Percentiles rank a stretch among this genome's conserved stretches.
phyloP scores from a whole-genome alignment of 1,140 invertebrate species.

The Platorchestia sp. region DNA sequence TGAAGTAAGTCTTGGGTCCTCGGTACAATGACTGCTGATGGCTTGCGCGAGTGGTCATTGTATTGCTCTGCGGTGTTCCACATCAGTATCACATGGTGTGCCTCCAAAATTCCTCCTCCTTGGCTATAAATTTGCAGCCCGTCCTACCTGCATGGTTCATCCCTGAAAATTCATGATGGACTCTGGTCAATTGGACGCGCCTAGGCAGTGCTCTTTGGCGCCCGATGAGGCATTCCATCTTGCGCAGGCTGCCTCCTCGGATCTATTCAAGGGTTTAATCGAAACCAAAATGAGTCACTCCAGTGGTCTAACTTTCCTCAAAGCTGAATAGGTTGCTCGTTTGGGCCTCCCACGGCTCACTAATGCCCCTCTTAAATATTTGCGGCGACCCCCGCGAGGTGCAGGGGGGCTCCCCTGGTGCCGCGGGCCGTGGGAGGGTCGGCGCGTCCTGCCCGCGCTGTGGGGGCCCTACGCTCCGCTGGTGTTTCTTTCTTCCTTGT shows the following conservation, averaged over 20 bases:
- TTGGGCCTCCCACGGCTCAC: constrained; percentile 36
- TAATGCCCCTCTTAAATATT: constrained; percentile 53
- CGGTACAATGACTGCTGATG: neutral
- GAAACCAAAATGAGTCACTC: constrained; percentile 50
- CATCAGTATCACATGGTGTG: neutral
- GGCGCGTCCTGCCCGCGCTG: neutral
- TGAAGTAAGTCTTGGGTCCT: neutral
- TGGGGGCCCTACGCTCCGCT: neutral
- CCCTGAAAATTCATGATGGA: neutral
- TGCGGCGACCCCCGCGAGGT: constrained; percentile 34
- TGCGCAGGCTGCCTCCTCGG: neutral
- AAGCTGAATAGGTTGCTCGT: constrained; percentile 36
- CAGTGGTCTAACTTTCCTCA: constrained; percentile 51
- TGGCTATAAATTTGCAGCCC: constrained; percentile 4
- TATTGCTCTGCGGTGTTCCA: neutral
- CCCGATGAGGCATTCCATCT: constrained; percentile 29
- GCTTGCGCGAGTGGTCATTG: neutral
- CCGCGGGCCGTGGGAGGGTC: constrained; percentile 24
- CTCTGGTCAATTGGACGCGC: neutral
- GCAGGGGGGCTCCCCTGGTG: constrained; percentile 14
- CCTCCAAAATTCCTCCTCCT: neutral
- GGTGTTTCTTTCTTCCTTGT: neutral
- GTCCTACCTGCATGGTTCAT: neutral
- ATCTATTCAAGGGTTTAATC: constrained; percentile 34
- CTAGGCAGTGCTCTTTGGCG: constrained; percentile 5